Base-by-base conservation (phyloP, 2,113 vertebrate species). In the Ictalurus furcatus region DNA sequence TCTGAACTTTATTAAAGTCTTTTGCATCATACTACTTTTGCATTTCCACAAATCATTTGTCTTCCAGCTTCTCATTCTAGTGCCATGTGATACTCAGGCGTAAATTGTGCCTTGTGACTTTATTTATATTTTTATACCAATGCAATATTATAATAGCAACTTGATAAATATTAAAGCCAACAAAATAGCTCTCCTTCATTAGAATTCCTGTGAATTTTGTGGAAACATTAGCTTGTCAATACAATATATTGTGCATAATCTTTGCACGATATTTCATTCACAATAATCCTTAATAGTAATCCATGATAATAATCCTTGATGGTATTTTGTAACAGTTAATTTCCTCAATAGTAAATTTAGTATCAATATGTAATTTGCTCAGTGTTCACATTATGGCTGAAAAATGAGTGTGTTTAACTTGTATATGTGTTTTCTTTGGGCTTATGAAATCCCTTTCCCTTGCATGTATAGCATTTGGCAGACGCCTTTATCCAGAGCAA, bases 1-100 rank as follows among this genome's bases (percentile, higher is more conserved):
- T 96, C 93, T 93, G 93, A 94, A 94, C 92, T 96, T 96, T 94
- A 96, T 96, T 96, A 96, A 96, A 96, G 95, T 96, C 93, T 96
- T 96, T 96, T 96, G 95, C 95, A 96, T 95, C 95, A 93, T 96
- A 95, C 92, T 92, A 92, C 91, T 81, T 81, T 80, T 58, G 94
- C 89, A 95, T 93, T 95, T 94, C 91, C 92, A 94, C 40, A 94
- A 93, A 93, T 96, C 94, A 92, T 94, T 95, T 95, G 87, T 95
- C 95, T 88, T 90, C 90, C 91, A 65, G 61, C 71, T 88, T 28
- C 40, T 78, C 65, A 58, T 61, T 28, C 19, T 74, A 88, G 48
- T 87, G 25, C 34, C 30, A 52, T 52, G 16, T 40, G 19, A 78
- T n/a, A 44, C 44, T n/a, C 44, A 25, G 25, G 59, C 7, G 12